A percentile compares a stretch with the other conserved stretches of the same genome.
phyloP scores from a whole-genome alignment of 2,113 vertebrate genomes.

The Columba janthina region DNA sequence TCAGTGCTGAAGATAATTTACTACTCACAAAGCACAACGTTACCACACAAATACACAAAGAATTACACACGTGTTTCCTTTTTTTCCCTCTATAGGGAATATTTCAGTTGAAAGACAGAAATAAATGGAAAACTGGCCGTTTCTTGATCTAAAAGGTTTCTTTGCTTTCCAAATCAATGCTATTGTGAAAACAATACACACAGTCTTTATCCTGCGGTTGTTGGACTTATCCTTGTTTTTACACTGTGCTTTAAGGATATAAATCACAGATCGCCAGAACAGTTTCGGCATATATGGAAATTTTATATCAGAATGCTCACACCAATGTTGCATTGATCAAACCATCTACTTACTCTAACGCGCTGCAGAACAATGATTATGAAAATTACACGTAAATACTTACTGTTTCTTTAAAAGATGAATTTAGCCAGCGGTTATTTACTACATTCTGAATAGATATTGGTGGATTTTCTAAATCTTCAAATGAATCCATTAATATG shows the following conservation, averaged over 20 bases:
- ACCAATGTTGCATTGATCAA: not conserved
- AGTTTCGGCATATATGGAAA: not conserved
- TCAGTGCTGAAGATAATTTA: not conserved
- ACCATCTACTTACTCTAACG: not conserved
- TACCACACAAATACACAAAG: not conserved
- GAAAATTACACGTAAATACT: constrained; percentile 46
- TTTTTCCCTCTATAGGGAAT: not conserved
- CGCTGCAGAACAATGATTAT: not conserved
- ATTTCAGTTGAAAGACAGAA: not conserved
- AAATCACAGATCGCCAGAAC: not conserved
- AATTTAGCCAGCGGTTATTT: constrained; percentile 96
- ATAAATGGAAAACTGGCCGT: not conserved
- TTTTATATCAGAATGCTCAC: not conserved
- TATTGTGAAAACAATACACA: not conserved
- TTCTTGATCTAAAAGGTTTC: not conserved
- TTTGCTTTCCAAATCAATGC: not conserved
- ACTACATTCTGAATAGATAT: constrained; percentile 94
- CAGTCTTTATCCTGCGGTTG: not conserved
- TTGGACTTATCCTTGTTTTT: not conserved
- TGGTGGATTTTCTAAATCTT: constrained; percentile 97
- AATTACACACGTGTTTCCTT: not conserved
- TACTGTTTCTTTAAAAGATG: constrained; percentile 96
- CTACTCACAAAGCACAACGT: not conserved
- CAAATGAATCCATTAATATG: constrained; percentile 97
- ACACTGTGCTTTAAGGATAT: not conserved